Base-by-base conservation (phyloP, 2,113 vertebrate species). In the Noctilio leporinus region DNA sequence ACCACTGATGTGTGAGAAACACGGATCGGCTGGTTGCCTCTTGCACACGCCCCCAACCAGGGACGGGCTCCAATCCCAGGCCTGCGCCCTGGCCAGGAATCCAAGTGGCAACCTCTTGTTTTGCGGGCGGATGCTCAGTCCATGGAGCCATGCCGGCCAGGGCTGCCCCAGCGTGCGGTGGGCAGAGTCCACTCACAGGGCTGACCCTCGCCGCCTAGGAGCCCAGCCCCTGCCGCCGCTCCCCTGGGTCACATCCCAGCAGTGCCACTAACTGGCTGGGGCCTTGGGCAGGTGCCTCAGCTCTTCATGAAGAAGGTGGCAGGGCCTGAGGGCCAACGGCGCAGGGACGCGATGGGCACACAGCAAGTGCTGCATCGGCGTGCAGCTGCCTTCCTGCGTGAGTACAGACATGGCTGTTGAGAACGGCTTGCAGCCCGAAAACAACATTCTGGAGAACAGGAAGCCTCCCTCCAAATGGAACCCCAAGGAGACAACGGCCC, bases 281-380 rank as follows among this genome's bases (percentile, higher is more conserved):
- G 51, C 22, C 77, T 53, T 9, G 24, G 83, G 14, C 1, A 15
- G 43, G 67, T 16, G 82, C 30, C 19, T 77, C 15, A 7, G 77
- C 15, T 59, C 77, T 77, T 55, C 62, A 11, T 19, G 35, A 14
- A 45, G 51, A 65, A 51, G 1, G 5, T 55, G 17, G 0, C 7
- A 49, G 55, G 47, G n/a, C 45, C 4, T 14, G 40, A 64, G 45
- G 59, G 59, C 9, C 53, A 6, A 16, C 15, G 5, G 33, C 16
- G 5, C 0, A 0, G 0, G 10, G 43, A 28, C 20, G 4, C 4
- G n/a, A 9, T 22, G 12, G 7, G 35, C 53, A 12, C 45, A 30
- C 4, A 40, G 38, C 65, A 17, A 12, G 38, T 4, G 24, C 47
- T 51, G 0, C 10, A 1, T 5, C 10, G 59, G 7, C 7, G 43